These are phyloP conservation scores for Microctonus brassicae DNA, from an alignment of 2,888 invertebrate genomes.

Conservation along the genomic window DNA sequence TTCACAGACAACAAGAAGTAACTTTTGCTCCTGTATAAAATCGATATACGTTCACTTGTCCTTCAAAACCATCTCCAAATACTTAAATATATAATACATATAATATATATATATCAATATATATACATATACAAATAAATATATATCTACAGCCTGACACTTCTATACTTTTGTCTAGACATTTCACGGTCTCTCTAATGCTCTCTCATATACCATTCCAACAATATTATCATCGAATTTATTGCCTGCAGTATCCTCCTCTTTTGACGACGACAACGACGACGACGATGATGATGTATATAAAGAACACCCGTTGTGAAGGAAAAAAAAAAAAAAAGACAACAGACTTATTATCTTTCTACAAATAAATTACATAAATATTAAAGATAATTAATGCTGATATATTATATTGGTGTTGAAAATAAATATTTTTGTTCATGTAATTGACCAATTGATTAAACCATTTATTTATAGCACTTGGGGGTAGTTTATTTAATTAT, in stretches of 20 bases:
- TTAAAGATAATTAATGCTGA: not conserved
- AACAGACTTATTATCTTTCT: not conserved
- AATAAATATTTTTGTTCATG: not conserved
- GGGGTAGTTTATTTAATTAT: no score
- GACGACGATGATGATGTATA: not conserved
- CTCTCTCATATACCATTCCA: not conserved
- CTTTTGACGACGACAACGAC: not conserved
- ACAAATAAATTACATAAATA: no score
- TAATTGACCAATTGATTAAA: not conserved
- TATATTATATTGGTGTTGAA: not conserved
- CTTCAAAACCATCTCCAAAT: not conserved
- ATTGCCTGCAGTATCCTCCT: not conserved
- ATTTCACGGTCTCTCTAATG: not conserved
- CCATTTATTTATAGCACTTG: no score
- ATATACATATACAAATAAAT: no score
- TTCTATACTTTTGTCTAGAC: slow-evolving; percentile 5
- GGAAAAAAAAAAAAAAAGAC: not conserved
- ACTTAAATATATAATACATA: not conserved
- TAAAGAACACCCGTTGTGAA: not conserved
- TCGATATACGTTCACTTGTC: not conserved
- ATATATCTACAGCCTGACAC: not conserved
- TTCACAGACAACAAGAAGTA: not conserved
- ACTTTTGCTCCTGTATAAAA: not conserved
- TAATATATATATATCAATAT: no score
- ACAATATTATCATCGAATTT: not conserved